phyloP scores from a whole-genome alignment of 2,888 invertebrate species.

The Phyto melanocephala region DNA sequence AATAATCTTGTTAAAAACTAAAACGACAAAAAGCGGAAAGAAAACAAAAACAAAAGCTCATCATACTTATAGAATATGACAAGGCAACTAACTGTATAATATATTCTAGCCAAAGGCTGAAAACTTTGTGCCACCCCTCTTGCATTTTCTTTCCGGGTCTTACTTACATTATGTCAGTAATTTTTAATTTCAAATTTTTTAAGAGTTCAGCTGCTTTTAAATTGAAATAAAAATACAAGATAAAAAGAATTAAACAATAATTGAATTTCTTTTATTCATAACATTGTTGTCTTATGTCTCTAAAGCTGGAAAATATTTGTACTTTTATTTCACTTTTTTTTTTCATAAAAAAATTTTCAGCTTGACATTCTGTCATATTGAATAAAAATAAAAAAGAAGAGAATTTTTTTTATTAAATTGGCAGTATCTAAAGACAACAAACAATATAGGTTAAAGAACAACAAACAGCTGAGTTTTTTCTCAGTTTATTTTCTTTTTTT shows the following conservation, averaged over 20 bases:
- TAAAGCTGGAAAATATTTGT: constrained; percentile 26
- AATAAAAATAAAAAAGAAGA: constrained; percentile 18
- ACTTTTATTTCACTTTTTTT: not conserved
- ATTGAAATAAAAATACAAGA: constrained; percentile 47
- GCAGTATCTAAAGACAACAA: not conserved
- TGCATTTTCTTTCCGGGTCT: too few species aligned
- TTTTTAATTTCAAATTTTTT: not conserved
- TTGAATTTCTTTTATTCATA: constrained; percentile 54
- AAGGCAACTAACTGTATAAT: constrained; percentile 47
- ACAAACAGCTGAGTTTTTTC: not conserved
- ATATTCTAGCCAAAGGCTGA: constrained; percentile 47
- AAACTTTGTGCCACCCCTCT: not conserved
- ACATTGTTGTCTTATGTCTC: constrained; percentile 6
- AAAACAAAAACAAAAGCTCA: constrained; percentile 10
- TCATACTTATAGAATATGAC: constrained; percentile 13
- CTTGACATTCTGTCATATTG: constrained; percentile 33
- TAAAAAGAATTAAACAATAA: constrained; percentile 53
- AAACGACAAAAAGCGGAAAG: not conserved
- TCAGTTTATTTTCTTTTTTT: too few species aligned
- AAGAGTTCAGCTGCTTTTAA: constrained; percentile 36
- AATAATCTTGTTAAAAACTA: constrained; percentile 41
- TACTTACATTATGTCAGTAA: too few species aligned
- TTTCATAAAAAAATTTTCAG: constrained; percentile 22
- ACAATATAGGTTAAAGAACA: not conserved
- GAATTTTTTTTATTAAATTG: constrained; percentile 43